Conservation (phyloP, 2,113 vertebrate species). For the Paratilapia polleni region DNA sequence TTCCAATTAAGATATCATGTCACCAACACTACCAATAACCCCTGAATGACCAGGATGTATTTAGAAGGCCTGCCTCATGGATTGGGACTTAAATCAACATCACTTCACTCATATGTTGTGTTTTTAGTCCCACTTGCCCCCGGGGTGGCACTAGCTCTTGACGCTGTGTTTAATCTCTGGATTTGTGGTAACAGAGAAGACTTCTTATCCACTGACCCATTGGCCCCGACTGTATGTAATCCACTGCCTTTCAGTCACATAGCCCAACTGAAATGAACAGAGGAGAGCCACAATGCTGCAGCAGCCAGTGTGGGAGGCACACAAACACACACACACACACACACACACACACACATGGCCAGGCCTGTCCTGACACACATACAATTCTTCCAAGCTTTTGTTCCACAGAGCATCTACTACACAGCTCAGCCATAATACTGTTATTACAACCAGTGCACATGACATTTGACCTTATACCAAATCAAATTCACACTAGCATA, state of each 20-base stretch:
- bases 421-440: conserved; percentile 19
- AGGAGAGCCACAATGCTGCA: conserved; percentile 42
- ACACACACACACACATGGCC: conserved; percentile 26
- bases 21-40: conserved; percentile 61
- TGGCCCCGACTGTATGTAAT: conserved; percentile 74
- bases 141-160: conserved; percentile 63
- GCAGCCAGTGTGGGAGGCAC: conserved; percentile 38
- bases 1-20: conserved; percentile 83
- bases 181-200: conserved; percentile 84
- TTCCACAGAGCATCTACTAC: conserved; percentile 45
- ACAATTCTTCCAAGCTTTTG: conserved; percentile 63
- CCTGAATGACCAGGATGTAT: conserved; percentile 59
- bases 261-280: conserved; percentile 68
- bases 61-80: conserved; percentile 55
- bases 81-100: conserved; percentile 69
- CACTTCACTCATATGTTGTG: conserved; percentile 49
- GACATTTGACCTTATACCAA: conserved; percentile 53
- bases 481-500: conserved; percentile 24
- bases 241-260: conserved; percentile 67
- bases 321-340: neutral
- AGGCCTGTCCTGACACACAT: conserved; percentile 60
- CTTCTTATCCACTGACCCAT: conserved; percentile 80
- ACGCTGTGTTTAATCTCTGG: conserved; percentile 80
- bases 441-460: conserved; percentile 31
- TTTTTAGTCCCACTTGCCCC: conserved; percentile 72